Evolutionary conservation across 2,113 vertebrate species (phyloP).

Genomic region (Erythrolamprus reginae): DNA sequence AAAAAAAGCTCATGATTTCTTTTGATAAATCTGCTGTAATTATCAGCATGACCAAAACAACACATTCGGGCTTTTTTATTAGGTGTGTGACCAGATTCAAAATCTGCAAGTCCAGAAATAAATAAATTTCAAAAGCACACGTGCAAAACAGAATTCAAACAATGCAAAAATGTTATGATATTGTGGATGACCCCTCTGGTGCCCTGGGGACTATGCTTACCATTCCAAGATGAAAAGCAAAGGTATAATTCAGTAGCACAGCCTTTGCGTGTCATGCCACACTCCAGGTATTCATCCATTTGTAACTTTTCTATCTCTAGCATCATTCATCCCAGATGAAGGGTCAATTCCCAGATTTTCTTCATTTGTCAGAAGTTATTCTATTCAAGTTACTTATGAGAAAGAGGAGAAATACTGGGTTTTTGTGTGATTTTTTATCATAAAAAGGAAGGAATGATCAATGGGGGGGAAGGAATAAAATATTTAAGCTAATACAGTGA

Average conservation of each 20-base stretch:
- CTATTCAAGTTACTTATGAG: neutral
- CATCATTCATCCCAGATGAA: neutral
- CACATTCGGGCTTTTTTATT: neutral
- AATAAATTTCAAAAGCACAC: neutral
- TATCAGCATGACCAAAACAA: neutral
- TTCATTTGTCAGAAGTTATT: neutral
- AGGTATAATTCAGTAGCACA: neutral
- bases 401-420: neutral
- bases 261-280: neutral
- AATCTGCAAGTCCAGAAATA: neutral
- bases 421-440: neutral
- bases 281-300: neutral
- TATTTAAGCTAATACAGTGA: too few relatives aligned
- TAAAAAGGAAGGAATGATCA: too few relatives aligned
- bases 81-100: neutral
- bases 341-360: neutral
- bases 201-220: neutral
- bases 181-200: neutral
- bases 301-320: neutral
- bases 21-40: neutral
- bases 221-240: neutral
- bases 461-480: too few relatives aligned
- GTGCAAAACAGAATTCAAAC: neutral
- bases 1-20: neutral
- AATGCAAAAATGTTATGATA: neutral